Base-by-base conservation (phyloP, 1,140 invertebrate species). In the Drosophila varians region DNA sequence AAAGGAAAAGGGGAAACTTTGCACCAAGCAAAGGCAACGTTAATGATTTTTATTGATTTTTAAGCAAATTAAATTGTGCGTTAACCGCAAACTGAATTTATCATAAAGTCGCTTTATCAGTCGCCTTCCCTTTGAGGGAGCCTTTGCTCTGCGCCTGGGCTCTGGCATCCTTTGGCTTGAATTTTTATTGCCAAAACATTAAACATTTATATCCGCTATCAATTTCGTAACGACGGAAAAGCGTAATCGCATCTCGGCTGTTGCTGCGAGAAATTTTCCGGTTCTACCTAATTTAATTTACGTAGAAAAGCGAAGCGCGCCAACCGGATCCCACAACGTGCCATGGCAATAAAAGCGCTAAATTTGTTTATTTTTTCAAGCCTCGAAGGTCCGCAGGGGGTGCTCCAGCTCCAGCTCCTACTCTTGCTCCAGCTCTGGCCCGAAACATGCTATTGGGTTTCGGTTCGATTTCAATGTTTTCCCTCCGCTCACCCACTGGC, bases 171-270 rank as follows among this genome's bases (percentile, higher is more conserved):
- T 57, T 84, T 71, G 46, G 74, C 61, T 62, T 57, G 57, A 65
- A 74, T 87, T 87, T 72, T 87, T 87, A 87, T 87, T 87, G 83
- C 82, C 82, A 75, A 88, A 82, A 87, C 82, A 87, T 87, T 87
- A 87, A 87, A 87, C 83, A 87, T 87, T 87, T 87, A 87, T 87
- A 88, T 87, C 83, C 83, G 82, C 82, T 87, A 87, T 87, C 82
- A 87, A 87, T 87, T 87, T 75, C 70, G 83, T 77, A 61, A 70
- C 57, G 82, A 73, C 73, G 77, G 52, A 54, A 71, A 78, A 77
- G 46, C 65, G 77, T 87, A 87, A 87, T 87, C 82, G 82, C 65
- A 82, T 82, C 79, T 65, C 71, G 76, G 42, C 26, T 40, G 54
- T 46, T 47, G 55, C 57, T 64, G 66, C 56, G 46, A 46, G 21